Base-by-base conservation (phyloP, 2,888 invertebrate genomes). In the Tanytarsus gracilentus region DNA sequence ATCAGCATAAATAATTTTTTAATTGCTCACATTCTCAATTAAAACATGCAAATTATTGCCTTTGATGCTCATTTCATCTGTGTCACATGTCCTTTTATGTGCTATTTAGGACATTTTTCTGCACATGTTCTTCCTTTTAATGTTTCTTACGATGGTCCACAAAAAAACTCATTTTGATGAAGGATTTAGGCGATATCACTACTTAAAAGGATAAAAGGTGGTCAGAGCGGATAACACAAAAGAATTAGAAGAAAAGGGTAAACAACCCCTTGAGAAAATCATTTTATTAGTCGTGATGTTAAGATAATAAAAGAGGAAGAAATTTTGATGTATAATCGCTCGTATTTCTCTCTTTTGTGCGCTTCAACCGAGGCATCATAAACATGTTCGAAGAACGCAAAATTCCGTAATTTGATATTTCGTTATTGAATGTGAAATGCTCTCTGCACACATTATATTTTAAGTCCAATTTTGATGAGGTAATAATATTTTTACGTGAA, bases 1-100 rank as follows among this genome's bases (percentile, higher is more conserved):
- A 55, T 55, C 55, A 33, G 55, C 55, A 56, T 56, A 56, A 56
- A 56, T 40, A 56, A 40, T 40, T 4, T 39, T 53, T 39, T 56
- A 56, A 56, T 56, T 56, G 40, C 39, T 40, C 40, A 25, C 23
- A 14, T 27, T 18, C 33, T 23, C 29, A 39, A 56, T 56, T 56
- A 56, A 16, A 27, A 40, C 14, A 56, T 56, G 55, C 55, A 39
- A 56, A 56, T 56, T 56, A 56, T 56, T 40, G 40, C 40, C 55
- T 56, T 56, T 56, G 55, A 56, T 39, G 55, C 44, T 39, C 55
- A 36, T 33, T 56, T 36, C 30, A 16, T 51, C 16, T 51, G 27
- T 56, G 40, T 39, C 33, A 30, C 51, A 53, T 33, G 33, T 7
- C 23, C 44, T 11, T 21, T 23, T 44, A 23, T 44, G 21, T 44